Base-by-base conservation (phyloP, 2,888 invertebrate species). In the Latrodectus elegans region DNA sequence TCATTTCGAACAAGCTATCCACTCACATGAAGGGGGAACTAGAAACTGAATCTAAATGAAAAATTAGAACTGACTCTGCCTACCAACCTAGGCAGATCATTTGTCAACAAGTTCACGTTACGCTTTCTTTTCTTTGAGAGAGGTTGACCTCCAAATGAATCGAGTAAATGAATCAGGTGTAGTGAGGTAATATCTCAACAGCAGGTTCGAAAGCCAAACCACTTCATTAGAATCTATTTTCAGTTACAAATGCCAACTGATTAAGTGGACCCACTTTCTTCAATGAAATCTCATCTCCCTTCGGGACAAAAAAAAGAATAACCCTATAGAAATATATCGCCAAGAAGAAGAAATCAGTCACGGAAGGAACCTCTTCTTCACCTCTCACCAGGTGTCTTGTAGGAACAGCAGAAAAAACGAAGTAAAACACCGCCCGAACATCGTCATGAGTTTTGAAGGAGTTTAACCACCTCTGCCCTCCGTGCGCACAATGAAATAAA, bases 381-480 rank as follows among this genome's bases (percentile, higher is more conserved):
- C 75, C 49, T 70, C 86, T 52, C 86, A 22, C 72, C 86, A 82
- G 86, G 86, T 81, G 86, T 65, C 86, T 53, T 87, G 86, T 87
- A 53, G 67, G 38, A 76, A 76, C 86, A 80, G 22, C 26, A 75
- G 14, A 82, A 84, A 73, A 83, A 70, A 65, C 65, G 12, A 77
- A 71, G 71, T 76, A 17, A 17, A 73, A 78, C 84, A 84, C 78
- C 71, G 52, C 55, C 49, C 74, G 70, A 75, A 49, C 76, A 71
- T 71, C 78, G 84, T 84, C 77, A 73, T 67, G 71, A 65, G 51
- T 38, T 70, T 49, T 15, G 22, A 73, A 78, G 67, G 65, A 73
- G 79, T 87, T 87, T 81, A 87, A 77, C 88, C 88, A 88, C 83
- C 87, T 82, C 76, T 86, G 85, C 53, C 85, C 86, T 81, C 77